A percentile compares a stretch with the other conserved stretches of the same genome.
These are phyloP conservation scores for Hippocampus abdominalis DNA, from an alignment of 2,113 vertebrate genomes.

Conservation along the genomic window DNA sequence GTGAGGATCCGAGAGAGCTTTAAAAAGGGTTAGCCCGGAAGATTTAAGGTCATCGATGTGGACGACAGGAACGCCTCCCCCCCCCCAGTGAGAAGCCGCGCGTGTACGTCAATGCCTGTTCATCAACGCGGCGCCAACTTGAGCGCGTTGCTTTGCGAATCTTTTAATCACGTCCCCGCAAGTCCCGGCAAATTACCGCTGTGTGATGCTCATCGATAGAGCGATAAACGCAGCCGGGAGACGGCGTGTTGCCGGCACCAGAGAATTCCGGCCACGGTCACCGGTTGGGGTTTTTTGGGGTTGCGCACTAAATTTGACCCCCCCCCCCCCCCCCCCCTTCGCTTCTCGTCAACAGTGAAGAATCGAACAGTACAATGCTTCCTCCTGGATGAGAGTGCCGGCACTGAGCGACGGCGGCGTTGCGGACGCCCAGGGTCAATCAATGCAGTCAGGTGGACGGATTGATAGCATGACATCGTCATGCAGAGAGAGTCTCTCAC, in stretches of 20 bases:
- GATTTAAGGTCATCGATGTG: slow-evolving; percentile 70
- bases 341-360: slow-evolving; percentile 26
- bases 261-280: slow-evolving; percentile 55
- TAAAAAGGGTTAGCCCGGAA: slow-evolving; percentile 68
- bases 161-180: slow-evolving; percentile 72
- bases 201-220: slow-evolving; percentile 72
- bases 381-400: slow-evolving; percentile 12
- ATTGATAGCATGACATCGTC: slow-evolving; percentile 61
- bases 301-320: slow-evolving; percentile 42
- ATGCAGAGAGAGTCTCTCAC: slow-evolving; percentile 40
- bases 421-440: slow-evolving; percentile 52
- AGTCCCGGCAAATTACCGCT: slow-evolving; percentile 71
- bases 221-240: slow-evolving; percentile 58
- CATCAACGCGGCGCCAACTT: slow-evolving; percentile 49
- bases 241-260: slow-evolving; percentile 47
- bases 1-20: slow-evolving; percentile 66
- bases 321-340: neutral
- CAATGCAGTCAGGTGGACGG: slow-evolving; percentile 48
- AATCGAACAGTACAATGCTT: slow-evolving; percentile 26
- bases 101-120: slow-evolving; percentile 48
- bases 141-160: slow-evolving; percentile 55
- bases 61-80: slow-evolving; percentile 48
- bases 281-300: slow-evolving; percentile 35
- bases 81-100: slow-evolving; percentile 27
- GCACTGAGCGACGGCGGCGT: slow-evolving; percentile 11